A percentile compares a stretch with the other conserved stretches of the same genome.
Evolutionary conservation across 1,140 invertebrate genomes (phyloP).

Genomic region (Drosophila micromelanica): DNA sequence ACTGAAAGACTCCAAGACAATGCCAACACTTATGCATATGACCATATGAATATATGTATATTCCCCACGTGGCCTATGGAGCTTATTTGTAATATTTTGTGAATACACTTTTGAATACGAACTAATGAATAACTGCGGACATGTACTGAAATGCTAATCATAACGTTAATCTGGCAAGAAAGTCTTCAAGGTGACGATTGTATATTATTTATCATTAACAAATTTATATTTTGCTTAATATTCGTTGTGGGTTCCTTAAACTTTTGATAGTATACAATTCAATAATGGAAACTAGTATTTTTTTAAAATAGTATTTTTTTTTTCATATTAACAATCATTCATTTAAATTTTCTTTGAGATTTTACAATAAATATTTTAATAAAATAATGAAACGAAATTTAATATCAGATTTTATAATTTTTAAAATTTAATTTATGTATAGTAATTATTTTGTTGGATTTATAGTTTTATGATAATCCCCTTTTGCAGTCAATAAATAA

Average conservation of each 20-base stretch:
- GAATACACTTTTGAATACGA: conserved; percentile 25
- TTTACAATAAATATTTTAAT: too few species aligned
- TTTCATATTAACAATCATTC: too few species aligned
- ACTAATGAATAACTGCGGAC: conserved; percentile 17
- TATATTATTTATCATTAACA: not conserved
- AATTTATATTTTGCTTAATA: not conserved
- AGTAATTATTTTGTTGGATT: too few species aligned
- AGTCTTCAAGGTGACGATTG: not conserved
- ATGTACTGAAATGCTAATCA: not conserved
- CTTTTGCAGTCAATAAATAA: too few species aligned
- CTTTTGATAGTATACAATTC: too few species aligned
- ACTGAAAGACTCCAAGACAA: conserved; percentile 22
- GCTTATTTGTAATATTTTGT: conserved; percentile 14
- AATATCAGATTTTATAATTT: too few species aligned
- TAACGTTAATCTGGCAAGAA: not conserved
- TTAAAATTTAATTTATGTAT: too few species aligned
- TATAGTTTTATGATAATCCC: too few species aligned
- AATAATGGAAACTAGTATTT: too few species aligned
- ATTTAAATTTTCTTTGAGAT: too few species aligned
- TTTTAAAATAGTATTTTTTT: too few species aligned
- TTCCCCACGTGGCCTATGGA: not conserved
- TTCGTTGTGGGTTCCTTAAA: not conserved
- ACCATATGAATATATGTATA: conserved; percentile 7
- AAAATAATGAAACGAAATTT: too few species aligned
- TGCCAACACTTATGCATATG: conserved; percentile 7